Evolutionary conservation across 2,113 vertebrate genomes (phyloP), one percentile per base, ranked within the genome.

Genomic region (Myodes glareolus): DNA sequence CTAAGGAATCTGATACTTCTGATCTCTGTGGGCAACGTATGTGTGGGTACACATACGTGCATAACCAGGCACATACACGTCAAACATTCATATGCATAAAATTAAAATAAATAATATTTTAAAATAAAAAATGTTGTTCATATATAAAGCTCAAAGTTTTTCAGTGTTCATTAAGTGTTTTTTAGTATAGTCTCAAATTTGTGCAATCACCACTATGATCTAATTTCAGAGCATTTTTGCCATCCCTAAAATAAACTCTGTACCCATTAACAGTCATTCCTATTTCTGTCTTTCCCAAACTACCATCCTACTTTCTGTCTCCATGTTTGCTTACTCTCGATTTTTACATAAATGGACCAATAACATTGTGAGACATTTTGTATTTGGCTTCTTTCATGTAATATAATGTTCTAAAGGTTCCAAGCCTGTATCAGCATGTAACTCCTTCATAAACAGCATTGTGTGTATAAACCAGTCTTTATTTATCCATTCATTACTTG

Each of bases 141-240:
- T 25, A n/a, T 80, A n/a, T 55, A 47, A 89, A 81, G 72, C 75
- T 92, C 50, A 86, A 86, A 33, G n/a, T 39, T 75, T 91, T 76
- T 58, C 61, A 94, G 42, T 95, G 61, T 58, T 27, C 23, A 29
- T 61, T 80, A 75, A 50, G 31, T 73, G 50, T 7, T 65, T 93
- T 94, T 88, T 75, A 84, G 39, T 85, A 36, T 72, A 81, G 76
- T 91, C 70, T 94, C 45, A 47, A 91, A 86, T 19, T 77, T 80
- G 52, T 73, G 7, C 8, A 72, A 13, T 52, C n/a, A 65, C 36
- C 47, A 58, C 55, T 90, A 4, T 25, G 52, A 13, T 55, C 9
- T 61, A 29, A 61, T 61, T 61, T 42, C 55, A 27, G 80, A 82
- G 80, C 21, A 3, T 42, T 61, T 82, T 82, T 61, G 80, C n/a